Conservation (phyloP, 2,113 vertebrate species). For the Lanius ludovicianus region DNA sequence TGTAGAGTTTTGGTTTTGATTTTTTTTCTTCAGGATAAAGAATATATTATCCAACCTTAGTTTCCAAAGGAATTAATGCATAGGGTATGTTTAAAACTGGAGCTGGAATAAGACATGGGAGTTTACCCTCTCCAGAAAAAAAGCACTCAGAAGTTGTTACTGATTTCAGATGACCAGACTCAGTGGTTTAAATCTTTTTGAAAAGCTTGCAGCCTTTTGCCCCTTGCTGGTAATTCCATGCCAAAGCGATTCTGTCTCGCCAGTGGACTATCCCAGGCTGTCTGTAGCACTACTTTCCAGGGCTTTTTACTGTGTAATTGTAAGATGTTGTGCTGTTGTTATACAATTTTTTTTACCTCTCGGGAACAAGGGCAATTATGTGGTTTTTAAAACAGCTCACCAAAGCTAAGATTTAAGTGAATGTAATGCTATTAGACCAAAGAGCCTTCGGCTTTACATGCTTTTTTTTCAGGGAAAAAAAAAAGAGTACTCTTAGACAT, state of each 20-base stretch:
- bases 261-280: not conserved
- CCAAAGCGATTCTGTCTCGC: not conserved
- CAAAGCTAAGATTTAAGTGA: constrained; percentile 48
- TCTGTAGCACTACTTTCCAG: not conserved
- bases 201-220: not conserved
- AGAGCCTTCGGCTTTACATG: constrained; percentile 10
- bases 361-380: constrained; percentile 7
- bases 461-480: not conserved
- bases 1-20: not conserved
- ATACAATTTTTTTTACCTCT: constrained; percentile 31
- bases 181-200: not conserved
- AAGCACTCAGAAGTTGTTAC: not conserved
- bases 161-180: not conserved
- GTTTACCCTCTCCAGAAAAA: not conserved
- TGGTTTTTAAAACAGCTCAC: constrained; percentile 52
- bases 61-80: not conserved
- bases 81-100: not conserved
- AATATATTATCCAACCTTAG: not conserved
- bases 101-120: not conserved
- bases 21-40: not conserved
- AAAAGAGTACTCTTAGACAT: not conserved
- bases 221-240: not conserved
- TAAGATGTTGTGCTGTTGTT: not conserved
- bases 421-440: constrained; percentile 60
- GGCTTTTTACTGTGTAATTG: not conserved